Conservation (phyloP, 92 coral and sea anemone genomes). For the Porites rus region DNA sequence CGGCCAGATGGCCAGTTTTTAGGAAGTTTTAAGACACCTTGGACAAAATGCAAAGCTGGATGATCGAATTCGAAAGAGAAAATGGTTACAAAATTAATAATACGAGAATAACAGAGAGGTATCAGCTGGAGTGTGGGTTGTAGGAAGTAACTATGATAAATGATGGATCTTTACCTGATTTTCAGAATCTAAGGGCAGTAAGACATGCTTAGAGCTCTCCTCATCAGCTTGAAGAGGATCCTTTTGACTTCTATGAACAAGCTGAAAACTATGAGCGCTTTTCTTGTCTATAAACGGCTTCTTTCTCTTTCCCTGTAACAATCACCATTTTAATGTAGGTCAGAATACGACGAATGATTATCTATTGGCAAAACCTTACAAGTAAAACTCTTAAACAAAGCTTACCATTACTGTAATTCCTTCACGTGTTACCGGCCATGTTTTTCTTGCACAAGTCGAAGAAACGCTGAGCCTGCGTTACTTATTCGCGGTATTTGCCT, state of each 20-base stretch:
- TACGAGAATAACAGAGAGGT: background rate
- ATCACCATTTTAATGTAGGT: background rate
- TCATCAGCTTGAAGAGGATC: constrained; percentile 98
- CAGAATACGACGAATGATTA: background rate
- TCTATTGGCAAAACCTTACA: background rate
- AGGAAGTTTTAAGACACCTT: too few species aligned
- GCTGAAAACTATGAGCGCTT: constrained; percentile 89
- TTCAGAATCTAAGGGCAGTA: constrained; percentile 70
- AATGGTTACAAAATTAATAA: too few species aligned
- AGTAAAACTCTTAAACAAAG: background rate
- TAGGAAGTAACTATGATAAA: background rate
- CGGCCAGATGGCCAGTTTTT: too few species aligned
- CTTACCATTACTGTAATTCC: constrained; percentile 23
- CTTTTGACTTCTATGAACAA: constrained; percentile 97
- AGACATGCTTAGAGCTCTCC: constrained; percentile 88
- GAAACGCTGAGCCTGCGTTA: constrained; percentile 16
- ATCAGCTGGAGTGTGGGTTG: background rate
- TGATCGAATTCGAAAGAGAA: too few species aligned
- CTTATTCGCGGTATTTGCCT: background rate
- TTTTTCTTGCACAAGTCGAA: constrained; percentile 1
- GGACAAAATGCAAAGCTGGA: too few species aligned
- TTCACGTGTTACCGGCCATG: constrained; percentile 36
- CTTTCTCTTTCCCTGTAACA: constrained; percentile 84
- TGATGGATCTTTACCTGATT: constrained; percentile 40
- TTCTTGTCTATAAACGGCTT: constrained; percentile 96